A percentile compares a stretch with the other conserved stretches of the same genome.
Conservation (phyloP, 2,113 vertebrate species). For the Rallus limicola region DNA sequence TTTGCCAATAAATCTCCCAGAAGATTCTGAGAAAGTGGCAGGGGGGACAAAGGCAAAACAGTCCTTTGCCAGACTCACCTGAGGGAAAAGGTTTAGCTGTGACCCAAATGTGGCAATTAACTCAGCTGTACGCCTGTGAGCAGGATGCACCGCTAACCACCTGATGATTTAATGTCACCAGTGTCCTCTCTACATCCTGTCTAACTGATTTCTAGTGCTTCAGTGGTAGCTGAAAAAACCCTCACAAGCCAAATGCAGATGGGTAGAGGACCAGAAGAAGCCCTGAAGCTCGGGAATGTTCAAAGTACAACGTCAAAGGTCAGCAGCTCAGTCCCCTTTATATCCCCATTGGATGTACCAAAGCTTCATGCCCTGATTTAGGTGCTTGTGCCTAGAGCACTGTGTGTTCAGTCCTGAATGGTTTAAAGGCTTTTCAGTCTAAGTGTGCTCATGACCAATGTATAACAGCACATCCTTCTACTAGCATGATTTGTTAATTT, state of each 20-base stretch:
- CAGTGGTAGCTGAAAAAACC: background rate
- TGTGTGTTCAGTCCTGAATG: background rate
- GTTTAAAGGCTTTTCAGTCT: conserved; percentile 1
- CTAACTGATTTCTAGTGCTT: conserved; percentile 45
- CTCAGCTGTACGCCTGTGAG: background rate
- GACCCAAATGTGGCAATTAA: conserved; percentile 4
- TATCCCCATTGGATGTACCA: background rate
- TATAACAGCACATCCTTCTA: background rate
- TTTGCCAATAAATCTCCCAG: background rate
- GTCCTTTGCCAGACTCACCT: background rate
- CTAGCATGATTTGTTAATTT: background rate
- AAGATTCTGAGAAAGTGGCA: background rate
- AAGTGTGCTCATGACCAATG: background rate
- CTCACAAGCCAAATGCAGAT: background rate
- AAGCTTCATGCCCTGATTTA: background rate
- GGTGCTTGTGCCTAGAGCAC: background rate
- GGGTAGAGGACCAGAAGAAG: background rate
- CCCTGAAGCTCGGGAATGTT: background rate
- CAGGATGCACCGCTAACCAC: conserved; percentile 26
- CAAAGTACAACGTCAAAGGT: background rate
- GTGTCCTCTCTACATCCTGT: conserved; percentile 40
- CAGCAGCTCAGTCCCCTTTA: background rate
- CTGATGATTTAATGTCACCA: conserved; percentile 35
- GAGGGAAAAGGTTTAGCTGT: background rate
- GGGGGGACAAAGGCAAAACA: background rate